Evolutionary conservation across 2,113 vertebrate species (phyloP).

Genomic region (Megalops atlanticus): DNA sequence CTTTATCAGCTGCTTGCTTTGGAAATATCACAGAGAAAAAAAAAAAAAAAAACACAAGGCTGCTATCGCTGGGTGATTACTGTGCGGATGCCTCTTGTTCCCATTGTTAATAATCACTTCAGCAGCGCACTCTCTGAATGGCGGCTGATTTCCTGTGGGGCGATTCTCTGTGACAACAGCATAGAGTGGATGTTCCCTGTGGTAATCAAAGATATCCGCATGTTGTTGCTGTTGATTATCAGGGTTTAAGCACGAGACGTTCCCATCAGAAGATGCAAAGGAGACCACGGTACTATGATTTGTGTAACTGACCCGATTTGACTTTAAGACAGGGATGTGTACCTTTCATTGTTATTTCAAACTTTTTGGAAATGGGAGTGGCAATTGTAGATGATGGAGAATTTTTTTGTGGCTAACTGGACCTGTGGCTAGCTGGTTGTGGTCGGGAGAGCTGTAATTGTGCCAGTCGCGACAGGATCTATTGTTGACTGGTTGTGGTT

Average conservation of each 20-base stretch:
- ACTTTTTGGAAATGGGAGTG: not conserved
- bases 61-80: not conserved
- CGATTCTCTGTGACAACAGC: not conserved
- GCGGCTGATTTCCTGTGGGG: not conserved
- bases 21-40: too few relatives aligned
- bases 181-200: not conserved
- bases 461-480: not conserved
- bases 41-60: not conserved
- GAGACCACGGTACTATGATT: not conserved
- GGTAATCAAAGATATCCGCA: not conserved
- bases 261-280: not conserved
- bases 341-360: not conserved
- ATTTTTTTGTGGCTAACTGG: too few relatives aligned
- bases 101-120: not conserved
- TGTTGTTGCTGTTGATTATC: not conserved
- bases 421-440: too few relatives aligned
- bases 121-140: not conserved
- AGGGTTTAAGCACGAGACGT: not conserved
- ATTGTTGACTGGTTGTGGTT: not conserved
- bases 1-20: not conserved
- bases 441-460: too few relatives aligned
- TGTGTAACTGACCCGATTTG: not conserved
- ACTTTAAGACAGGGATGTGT: not conserved
- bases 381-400: not conserved
- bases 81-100: not conserved